Percentiles rank a stretch among this genome's conserved stretches.
phyloP scores from a whole-genome alignment of 2,888 invertebrate species.

The Parapristionchus giblindavisi region DNA sequence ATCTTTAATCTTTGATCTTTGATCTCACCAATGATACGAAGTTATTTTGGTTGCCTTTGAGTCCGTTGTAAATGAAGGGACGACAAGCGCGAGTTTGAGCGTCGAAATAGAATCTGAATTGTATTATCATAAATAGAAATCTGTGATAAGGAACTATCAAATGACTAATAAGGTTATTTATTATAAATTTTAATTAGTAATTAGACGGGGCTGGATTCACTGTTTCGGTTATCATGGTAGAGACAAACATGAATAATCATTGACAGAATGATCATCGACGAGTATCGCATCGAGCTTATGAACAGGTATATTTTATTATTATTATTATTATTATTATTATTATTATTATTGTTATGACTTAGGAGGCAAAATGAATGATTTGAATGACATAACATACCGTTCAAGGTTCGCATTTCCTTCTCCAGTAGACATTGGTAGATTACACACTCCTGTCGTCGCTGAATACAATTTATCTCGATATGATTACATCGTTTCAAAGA shows the following conservation, averaged over 20 bases:
- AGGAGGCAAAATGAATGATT: no score
- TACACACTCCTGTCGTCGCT: constrained; percentile 65
- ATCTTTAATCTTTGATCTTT: neutral
- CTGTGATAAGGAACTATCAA: neutral
- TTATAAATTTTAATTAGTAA: neutral
- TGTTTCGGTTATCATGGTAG: no score
- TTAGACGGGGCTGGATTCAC: no score
- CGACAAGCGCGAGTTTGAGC: constrained; percentile 61
- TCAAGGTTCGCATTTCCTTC: constrained; percentile 67
- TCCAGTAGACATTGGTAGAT: constrained; percentile 67
- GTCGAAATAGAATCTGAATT: constrained; percentile 59
- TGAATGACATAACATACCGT: constrained; percentile 41
- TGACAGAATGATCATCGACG: no score
- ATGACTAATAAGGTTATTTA: neutral
- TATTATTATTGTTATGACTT: no score
- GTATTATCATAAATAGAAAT: neutral
- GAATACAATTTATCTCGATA: constrained; percentile 27
- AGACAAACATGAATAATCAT: no score
- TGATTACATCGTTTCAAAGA: neutral
- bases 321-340: no score
- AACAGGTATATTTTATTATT: no score
- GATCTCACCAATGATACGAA: constrained; percentile 57
- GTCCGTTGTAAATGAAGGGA: constrained; percentile 65
- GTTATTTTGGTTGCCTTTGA: constrained; percentile 70
- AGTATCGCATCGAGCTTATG: no score